phyloP scores from a whole-genome alignment of 2,113 vertebrate species.

The Origma solitaria region DNA sequence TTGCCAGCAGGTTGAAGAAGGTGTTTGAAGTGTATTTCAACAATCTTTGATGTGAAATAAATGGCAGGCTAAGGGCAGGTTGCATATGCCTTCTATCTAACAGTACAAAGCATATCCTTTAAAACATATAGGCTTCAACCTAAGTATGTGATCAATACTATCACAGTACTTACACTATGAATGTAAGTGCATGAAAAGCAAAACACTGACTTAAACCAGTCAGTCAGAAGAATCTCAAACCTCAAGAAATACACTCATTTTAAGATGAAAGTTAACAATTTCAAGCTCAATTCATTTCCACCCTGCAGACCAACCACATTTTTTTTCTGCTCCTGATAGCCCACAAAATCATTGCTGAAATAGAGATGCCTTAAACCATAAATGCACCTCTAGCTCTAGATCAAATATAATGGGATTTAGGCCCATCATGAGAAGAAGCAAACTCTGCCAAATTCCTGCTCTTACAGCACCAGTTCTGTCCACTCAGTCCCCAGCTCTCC shows the following conservation, averaged over 20 bases:
- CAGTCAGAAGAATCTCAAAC: neutral
- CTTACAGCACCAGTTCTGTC: neutral
- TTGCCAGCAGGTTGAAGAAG: fast-evolving
- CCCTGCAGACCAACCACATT: neutral
- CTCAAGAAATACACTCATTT: neutral
- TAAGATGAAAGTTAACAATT: neutral
- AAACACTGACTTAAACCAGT: neutral
- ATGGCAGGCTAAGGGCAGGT: neutral
- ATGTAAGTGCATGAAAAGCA: neutral
- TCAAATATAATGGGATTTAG: neutral
- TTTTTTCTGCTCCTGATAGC: neutral
- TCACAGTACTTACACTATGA: neutral
- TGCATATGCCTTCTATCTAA: neutral
- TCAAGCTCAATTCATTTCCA: neutral
- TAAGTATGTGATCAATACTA: neutral
- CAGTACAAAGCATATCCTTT: neutral
- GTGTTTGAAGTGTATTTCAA: neutral
- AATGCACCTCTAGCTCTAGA: neutral
- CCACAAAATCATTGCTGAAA: neutral
- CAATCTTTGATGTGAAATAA: neutral
- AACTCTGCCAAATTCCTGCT: neutral
- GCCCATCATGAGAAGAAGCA: neutral
- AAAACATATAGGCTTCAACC: neutral
- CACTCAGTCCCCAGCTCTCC: neutral
- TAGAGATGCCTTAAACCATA: neutral